phyloP scores from a whole-genome alignment of 1,140 invertebrate species.

The Drosophila athabasca region DNA sequence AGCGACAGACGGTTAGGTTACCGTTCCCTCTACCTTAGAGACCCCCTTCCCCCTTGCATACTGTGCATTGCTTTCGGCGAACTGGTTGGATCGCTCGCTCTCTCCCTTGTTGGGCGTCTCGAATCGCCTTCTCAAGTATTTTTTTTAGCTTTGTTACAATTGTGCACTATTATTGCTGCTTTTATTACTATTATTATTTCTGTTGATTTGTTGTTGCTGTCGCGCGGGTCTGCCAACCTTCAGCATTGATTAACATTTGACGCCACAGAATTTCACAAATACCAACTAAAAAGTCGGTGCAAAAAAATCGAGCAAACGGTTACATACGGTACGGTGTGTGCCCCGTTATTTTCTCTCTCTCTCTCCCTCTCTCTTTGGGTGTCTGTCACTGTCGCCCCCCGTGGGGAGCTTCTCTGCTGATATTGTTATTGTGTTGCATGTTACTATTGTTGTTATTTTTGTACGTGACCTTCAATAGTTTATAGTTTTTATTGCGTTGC shows the following conservation, averaged over 20 bases:
- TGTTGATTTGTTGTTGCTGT: conserved; percentile 52
- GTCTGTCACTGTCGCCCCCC: conserved; percentile 23
- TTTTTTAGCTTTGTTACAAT: conserved; percentile 55
- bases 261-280: conserved; percentile 79
- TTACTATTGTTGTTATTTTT: conserved; percentile 54
- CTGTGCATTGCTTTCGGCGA: conserved; percentile 15
- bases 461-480: conserved; percentile 77
- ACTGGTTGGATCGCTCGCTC: conserved; percentile 17
- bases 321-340: conserved; percentile 20
- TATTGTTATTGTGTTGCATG: conserved; percentile 47
- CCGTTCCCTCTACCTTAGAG: conserved; percentile 7
- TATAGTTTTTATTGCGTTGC: conserved; percentile 66
- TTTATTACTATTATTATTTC: conserved; percentile 46
- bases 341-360: conserved; percentile 12
- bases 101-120: conserved; percentile 42
- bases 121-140: conserved; percentile 53
- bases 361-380: conserved; percentile 6
- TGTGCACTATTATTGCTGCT: conserved; percentile 60
- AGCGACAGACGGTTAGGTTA: conserved; percentile 56
- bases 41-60: background rate
- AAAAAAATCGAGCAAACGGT: conserved; percentile 56
- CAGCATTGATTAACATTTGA: conserved; percentile 80
- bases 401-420: conserved; percentile 24
- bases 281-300: conserved; percentile 56
- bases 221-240: conserved; percentile 56